These are phyloP conservation scores for Synergus laeviventris DNA, from an alignment of 2,888 invertebrate species.

Conservation along the genomic window DNA sequence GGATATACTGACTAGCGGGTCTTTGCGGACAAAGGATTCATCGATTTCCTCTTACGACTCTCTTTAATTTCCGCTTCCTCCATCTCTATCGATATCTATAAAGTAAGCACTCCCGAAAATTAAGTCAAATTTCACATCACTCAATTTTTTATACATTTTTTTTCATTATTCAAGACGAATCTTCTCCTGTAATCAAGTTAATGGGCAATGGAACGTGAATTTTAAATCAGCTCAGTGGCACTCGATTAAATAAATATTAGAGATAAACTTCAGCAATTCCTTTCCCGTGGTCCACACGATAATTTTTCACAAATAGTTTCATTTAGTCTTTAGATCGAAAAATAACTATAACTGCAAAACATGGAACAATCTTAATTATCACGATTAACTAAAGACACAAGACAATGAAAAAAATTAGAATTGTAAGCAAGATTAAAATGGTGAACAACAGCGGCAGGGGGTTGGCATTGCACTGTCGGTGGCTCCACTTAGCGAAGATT, in stretches of 20 bases:
- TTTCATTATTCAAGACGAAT: background rate
- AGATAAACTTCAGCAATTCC: no score
- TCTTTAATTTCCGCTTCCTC: slow-evolving; percentile 64
- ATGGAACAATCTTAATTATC: no score
- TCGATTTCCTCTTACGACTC: slow-evolving; percentile 60
- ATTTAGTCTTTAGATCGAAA: no score
- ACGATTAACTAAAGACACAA: no score
- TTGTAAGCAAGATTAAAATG: background rate
- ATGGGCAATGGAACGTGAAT: background rate
- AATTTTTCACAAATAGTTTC: no score
- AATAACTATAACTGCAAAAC: no score
- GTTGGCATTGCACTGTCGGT: slow-evolving; percentile 48
- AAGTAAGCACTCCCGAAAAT: background rate
- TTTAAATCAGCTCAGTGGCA: no score
- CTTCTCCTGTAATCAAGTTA: background rate
- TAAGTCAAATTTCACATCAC: slow-evolving; percentile 2
- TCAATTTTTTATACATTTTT: background rate
- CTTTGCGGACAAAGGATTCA: slow-evolving; percentile 58
- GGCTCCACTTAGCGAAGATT: slow-evolving; percentile 66
- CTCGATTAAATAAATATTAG: no score
- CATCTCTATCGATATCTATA: slow-evolving; percentile 24
- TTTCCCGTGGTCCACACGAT: no score
- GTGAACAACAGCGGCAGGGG: background rate
- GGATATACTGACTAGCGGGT: slow-evolving; percentile 49
- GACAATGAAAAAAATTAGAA: background rate